A percentile compares a stretch with the other conserved stretches of the same genome.
Conservation (phyloP, 2,888 invertebrate species). For the Erebia epiphron region DNA sequence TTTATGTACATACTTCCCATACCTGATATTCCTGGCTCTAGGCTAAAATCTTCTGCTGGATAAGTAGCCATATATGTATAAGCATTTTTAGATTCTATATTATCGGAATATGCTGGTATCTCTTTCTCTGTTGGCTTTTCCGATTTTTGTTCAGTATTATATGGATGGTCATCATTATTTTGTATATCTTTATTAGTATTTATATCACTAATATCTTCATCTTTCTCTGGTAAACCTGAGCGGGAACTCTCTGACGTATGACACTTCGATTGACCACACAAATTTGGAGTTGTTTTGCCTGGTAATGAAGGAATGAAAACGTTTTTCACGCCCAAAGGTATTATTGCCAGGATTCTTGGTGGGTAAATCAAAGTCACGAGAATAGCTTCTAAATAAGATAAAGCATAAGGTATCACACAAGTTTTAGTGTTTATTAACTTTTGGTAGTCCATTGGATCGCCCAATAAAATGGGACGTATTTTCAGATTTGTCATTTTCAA, state of each 20-base stretch:
- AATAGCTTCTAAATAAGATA: slow-evolving; percentile 55
- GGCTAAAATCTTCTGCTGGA: no score
- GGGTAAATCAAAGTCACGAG: slow-evolving; percentile 54
- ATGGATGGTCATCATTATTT: background rate
- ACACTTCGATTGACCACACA: background rate
- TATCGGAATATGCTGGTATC: no score
- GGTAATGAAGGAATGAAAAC: slow-evolving; percentile 40
- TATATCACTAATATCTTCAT: background rate
- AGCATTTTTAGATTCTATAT: no score
- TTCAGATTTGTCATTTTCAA: slow-evolving; percentile 51
- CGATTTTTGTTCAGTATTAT: background rate
- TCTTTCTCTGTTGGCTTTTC: background rate
- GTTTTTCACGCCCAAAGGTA: slow-evolving; percentile 52
- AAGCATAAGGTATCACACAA: slow-evolving; percentile 39
- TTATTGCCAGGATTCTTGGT: slow-evolving; percentile 56
- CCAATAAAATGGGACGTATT: slow-evolving; percentile 58
- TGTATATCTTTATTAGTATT: background rate
- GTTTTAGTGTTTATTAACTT: slow-evolving; percentile 37
- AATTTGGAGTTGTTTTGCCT: background rate
- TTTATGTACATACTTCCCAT: no score
- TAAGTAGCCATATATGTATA: no score
- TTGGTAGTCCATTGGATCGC: slow-evolving; percentile 48
- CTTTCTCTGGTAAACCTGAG: background rate
- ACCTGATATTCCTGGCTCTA: no score
- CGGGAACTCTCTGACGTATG: background rate